Evolutionary conservation across 2,113 vertebrate species (phyloP), one percentile per base, ranked within the genome.

Genomic region (Microtus pennsylvanicus): DNA sequence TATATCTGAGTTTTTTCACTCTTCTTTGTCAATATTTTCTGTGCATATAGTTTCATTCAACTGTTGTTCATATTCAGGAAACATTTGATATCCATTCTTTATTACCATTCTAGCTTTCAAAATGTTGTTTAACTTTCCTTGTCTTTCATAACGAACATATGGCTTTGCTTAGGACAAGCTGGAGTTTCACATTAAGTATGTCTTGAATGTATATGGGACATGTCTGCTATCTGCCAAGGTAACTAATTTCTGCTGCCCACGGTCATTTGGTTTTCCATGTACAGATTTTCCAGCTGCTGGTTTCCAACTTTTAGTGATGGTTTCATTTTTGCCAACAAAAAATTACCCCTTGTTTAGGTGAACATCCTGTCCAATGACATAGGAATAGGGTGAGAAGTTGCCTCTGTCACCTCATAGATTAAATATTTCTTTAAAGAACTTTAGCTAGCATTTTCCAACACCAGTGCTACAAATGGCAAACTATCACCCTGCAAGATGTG

Each of bases 251-350:
- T 81, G 95, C 97, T 97, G 96, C 97, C 93, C 12, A 0, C 0
- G 47, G 83, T 91, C 97, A 96, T 98, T 98, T 98, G 97, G 98
- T 98, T 98, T 98, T 98, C 96, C 97, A 97, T 7, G 93, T 98
- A 98, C 96, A 96, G 94, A 97, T 98, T 97, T 97, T 96, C 97
- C 97, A 98, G 96, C 96, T 98, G 96, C 96, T 96, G 95, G 38
- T 98, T 97, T 97, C 94, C 28, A 92, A 38, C 92, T 89, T 83
- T 93, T 92, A 87, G 38, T 83, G 96, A 85, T 97, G 95, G 95
- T 97, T 98, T 89, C 86, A 94, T 95, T 98, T 87, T 94, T 78
- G 26, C 92, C 83, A 16, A 50, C 35, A 82, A 93, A 95, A 95
- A 89, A 81, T 97, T 96, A 91, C 4, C 35, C 92, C 4, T 0